Evolutionary conservation across 2,888 invertebrate genomes (phyloP), one percentile per base, ranked within the genome.

Genomic region (Pheosia tremula): DNA sequence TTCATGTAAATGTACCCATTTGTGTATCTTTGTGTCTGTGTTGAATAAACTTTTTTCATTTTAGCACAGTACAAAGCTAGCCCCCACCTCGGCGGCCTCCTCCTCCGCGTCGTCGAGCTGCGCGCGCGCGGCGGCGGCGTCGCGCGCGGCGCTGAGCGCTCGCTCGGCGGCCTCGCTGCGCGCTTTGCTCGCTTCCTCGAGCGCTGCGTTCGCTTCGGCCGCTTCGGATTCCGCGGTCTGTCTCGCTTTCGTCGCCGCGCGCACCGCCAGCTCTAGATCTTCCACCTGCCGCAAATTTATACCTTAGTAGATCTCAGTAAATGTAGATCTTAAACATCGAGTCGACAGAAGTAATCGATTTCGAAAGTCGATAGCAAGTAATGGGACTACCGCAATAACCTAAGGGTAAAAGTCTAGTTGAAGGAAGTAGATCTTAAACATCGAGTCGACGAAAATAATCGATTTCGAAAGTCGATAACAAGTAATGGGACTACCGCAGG

Each of bases 101-200:
- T 99, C 98, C 85, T 99, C 98, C 57, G 98, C 97, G 83, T 99
- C 99, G 79, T 99, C 98, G 13, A 98, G 94, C 85, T 97, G 97
- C 8, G 97, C 96, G 73, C 97, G 95, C 11, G 98, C 91, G 61
- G 98, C 97, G 24, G 96, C 95, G 13, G 97, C 96, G 85, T 98
- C 98, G 7, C 98, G 91, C 62, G 95, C 95, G 3, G 97, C 95
- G 0, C 83, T 50, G n/a, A 87, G 76, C 24, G 93, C 93, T 5
- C 96, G 95, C 71, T 98, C 97, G 73, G 98, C 98, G 0, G 97
- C 97, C 71, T 98, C 98, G 71, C 95, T 95, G 64, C 96, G 94
- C 41, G 95, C 94, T 64, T 97, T 94, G 50, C 95, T 94, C 0
- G 97, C 95, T 84, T 98, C 98, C 63, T 99, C 98, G 8, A 98